Evolutionary conservation across 2,888 invertebrate species (phyloP), one percentile per base, ranked within the genome.

Genomic region (Apoderus coryli): DNA sequence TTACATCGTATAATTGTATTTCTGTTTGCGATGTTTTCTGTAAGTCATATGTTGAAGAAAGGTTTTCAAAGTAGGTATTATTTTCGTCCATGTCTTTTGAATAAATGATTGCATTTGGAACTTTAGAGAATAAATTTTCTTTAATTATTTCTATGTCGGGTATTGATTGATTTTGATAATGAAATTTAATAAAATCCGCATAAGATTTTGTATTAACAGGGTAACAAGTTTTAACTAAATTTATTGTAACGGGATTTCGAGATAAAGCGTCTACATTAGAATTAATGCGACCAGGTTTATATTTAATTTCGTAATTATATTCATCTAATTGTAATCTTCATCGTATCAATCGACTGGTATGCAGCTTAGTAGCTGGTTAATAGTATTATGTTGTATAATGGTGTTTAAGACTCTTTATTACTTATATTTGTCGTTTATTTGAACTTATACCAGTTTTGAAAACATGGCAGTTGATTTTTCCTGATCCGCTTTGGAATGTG

Each of bases 311-410:
- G n/a, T 32, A 38, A 2, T 11, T 3, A 13, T 37, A 51, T 32
- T 53, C 51, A 31, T 46, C 44, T 10, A 52, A 31, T 33, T 43
- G 48, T 7, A 56, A 28, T 10, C 47, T 34, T 56, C 54, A 57
- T 3, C 56, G 35, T 37, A 53, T 44, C 3, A 54, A 26, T 26
- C 44, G 38, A 0, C 50, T 49, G 14, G n/a, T n/a, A n/a, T n/a
- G n/a, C n/a, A n/a, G n/a, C n/a, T n/a, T n/a, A n/a, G n/a, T n/a
- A n/a, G n/a, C n/a, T n/a, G n/a, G n/a, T n/a, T n/a, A n/a, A n/a
- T n/a, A n/a, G n/a, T n/a, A n/a, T n/a, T n/a, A n/a, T n/a, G n/a
- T n/a, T n/a, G n/a, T n/a, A n/a, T n/a, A n/a, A n/a, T n/a, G n/a
- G n/a, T n/a, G n/a, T n/a, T n/a, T n/a, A n/a, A n/a, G n/a, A n/a